Base-by-base conservation (phyloP, 1,140 invertebrate species). In the Drosophila sturtevanti region DNA sequence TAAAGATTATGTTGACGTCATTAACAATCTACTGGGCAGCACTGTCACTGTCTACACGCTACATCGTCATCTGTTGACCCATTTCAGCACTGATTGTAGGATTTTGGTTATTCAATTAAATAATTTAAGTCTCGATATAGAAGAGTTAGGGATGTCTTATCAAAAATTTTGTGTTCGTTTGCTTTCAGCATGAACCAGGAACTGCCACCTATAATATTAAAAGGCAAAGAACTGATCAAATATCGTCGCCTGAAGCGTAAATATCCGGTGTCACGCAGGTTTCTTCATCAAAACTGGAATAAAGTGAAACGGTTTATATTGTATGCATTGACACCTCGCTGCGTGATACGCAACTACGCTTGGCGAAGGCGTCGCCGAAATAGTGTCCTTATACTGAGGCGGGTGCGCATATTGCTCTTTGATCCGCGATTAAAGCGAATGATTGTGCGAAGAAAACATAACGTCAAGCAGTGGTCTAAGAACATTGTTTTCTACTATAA, bases 221-320 rank as follows among this genome's bases (percentile, higher is more conserved):
- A 68, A 18, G 75, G 76, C 35, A 87, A 71, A 51, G 18, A 82
- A 27, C 37, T 89, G 31, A 68, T 14, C 0, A 89, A 79, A 66
- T 87, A 74, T 41, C 69, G 59, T 0, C 58, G 67, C 1, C 38
- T 90, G 0, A 76, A 69, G 24, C 77, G 73, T 2, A 91, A 85
- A 70, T 90, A 90, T 72, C 87, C 87, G 0, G 90, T 91, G 5
- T 89, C 82, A 0, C 24, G 38, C 4, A 52, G 58, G 3, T 91
- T 91, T 18, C 41, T 91, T 14, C 58, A 66, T 0, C 55, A 41
- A 2, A 91, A 91, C 55, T 79, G 82, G 77, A 68, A 37, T n/a
- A 91, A 91, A 27, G 84, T 73, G 0, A 74, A 85, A 51, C 74
- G 81, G 9, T 90, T 91, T n/a, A 75, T 91, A 0, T 38, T 71